Base-by-base conservation (phyloP, 1,140 invertebrate species). In the Drosophila nasuta region DNA sequence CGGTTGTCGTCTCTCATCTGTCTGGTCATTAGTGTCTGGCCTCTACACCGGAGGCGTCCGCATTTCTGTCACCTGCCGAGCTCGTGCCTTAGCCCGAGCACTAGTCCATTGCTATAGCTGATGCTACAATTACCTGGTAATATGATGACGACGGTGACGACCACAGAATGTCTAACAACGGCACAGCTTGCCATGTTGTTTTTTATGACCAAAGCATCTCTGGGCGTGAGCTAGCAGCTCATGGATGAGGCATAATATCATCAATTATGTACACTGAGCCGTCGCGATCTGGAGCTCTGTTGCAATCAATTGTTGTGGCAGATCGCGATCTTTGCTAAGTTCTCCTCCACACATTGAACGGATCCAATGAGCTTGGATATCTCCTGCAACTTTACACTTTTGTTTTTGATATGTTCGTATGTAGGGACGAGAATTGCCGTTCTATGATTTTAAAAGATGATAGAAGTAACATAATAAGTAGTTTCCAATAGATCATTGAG, bases 91-190 rank as follows among this genome's bases (percentile, higher is more conserved):
- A 38, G 66, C 60, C 43, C 11, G 13, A 54, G 46, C 30, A 25
- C 20, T 25, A 25, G 20, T 25, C 38, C 52, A 11, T 66, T 70
- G 77, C 58, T 60, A 58, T 25, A 63, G 59, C 54, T 82, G 79
- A 88, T 66, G 83, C 80, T 87, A 87, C 83, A 87, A 87, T 87
- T 87, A 77, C 83, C 83, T 62, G 74, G 85, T 83, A 88, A 81
- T 89, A 51, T 56, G 38, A 63, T 10, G 77, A 67, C 49, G 58
- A 79, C 83, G 77, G 64, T 45, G 58, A 79, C 82, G 76, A 87
- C 80, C 80, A 81, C 85, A 88, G 81, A 83, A 89, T 81, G 76
- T 65, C 75, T 83, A 88, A 75, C 74, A 85, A 68, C 74, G 63
- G 57, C 64, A 66, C 63, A 65, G 64, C 74, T 76, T 62, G 69